Base-by-base conservation (phyloP, 2,888 invertebrate genomes). In the Cryptocheilus praepositus region DNA sequence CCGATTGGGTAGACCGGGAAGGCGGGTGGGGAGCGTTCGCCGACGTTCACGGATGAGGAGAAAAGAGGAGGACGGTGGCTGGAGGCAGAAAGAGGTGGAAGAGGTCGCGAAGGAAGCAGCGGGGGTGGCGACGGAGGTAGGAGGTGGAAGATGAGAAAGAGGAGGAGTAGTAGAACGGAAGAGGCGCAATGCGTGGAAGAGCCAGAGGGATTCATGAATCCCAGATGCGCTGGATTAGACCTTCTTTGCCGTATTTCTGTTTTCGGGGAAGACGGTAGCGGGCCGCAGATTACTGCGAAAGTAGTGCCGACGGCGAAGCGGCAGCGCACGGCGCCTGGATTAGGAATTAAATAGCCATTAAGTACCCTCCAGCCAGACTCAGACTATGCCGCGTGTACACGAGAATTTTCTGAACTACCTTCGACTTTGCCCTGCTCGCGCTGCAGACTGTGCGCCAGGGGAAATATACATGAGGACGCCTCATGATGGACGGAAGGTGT, bases 181-280 rank as follows among this genome's bases (percentile, higher is more conserved):
- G 51, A 45, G 54, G 53, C 46, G 58, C 54, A 59, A 59, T 28
- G 55, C 65, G 63, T 61, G 61, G 71, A 70, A 72, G 67, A 77
- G 71, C 67, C 72, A 76, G 82, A 81, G 81, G 82, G 81, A 83
- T 85, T 87, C 84, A 86, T 86, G 86, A 87, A 88, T 87, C 84
- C 81, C 86, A 86, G 84, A 87, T 86, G 85, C 80, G 76, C 72
- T 79, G 86, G 87, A 87, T 87, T 87, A 88, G 83, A 81, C 77
- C 77, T 74, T 80, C 81, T 77, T 80, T 74, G 74, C 68, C 74
- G 81, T 81, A 80, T 85, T 83, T 85, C 83, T 83, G 82, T 79
- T 85, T 82, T 80, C 83, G 77, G 77, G 81, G 72, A 80, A 81
- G 81, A 79, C 78, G 67, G 68, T 71, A 74, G 65, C 55, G 58